A percentile compares a stretch with the other conserved stretches of the same genome.
Evolutionary conservation across 2,888 invertebrate genomes (phyloP).

Genomic region (Drosophila macrospina): DNA sequence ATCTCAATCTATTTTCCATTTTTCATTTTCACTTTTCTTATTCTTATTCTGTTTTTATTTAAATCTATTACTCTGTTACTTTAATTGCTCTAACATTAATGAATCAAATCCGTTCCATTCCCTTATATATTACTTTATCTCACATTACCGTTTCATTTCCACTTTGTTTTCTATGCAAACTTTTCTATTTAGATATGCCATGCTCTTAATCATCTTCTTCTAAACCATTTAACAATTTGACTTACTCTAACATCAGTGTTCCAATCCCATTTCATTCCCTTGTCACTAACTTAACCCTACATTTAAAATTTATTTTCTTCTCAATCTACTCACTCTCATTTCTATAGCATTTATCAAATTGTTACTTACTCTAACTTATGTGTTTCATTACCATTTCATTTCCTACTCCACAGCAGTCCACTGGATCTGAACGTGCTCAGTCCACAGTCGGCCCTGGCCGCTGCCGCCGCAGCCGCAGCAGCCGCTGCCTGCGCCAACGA

Average conservation of each 20-base stretch:
- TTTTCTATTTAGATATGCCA: too few species aligned
- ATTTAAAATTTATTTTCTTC: background rate
- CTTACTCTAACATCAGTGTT: background rate
- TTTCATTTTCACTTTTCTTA: too few species aligned
- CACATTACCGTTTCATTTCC: constrained; percentile 33
- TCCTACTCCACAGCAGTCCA: constrained; percentile 67
- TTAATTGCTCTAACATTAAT: background rate
- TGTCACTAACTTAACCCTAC: too few species aligned
- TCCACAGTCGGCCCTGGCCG: constrained; percentile 86
- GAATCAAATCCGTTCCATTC: background rate
- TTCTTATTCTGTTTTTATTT: too few species aligned
- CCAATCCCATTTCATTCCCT: background rate
- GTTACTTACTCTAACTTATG: background rate
- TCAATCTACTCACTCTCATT: too few species aligned
- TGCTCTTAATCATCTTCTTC: too few species aligned
- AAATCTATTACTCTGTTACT: background rate
- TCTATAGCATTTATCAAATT: too few species aligned
- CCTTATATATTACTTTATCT: background rate
- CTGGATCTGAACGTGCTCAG: constrained; percentile 88
- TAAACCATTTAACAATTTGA: too few species aligned
- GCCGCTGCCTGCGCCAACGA: constrained; percentile 87
- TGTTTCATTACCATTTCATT: constrained; percentile 42
- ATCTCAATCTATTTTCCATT: too few species aligned
- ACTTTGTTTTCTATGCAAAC: background rate
- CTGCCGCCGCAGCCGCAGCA: constrained; percentile 89